Evolutionary conservation across 2,888 invertebrate species (phyloP).

Genomic region (Dexiosoma caninum): DNA sequence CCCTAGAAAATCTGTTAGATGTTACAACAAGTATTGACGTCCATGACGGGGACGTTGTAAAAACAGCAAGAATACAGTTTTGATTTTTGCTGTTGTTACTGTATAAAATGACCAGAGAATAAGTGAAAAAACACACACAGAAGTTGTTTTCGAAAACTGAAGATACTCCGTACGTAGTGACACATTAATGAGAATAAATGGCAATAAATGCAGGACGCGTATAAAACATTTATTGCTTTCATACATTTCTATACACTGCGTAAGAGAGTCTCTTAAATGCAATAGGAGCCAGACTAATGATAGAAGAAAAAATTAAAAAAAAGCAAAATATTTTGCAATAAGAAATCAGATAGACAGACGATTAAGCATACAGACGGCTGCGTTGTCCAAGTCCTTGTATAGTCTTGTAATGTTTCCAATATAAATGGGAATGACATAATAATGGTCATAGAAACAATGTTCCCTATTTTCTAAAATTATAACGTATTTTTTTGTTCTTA

Average conservation of each 20-base stretch:
- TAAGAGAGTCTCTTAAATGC: conserved; percentile 27
- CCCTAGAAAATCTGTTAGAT: conserved; percentile 41
- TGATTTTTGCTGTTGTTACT: conserved; percentile 1
- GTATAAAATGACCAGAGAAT: conserved; percentile 19
- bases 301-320: conserved; percentile 5
- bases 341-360: not conserved
- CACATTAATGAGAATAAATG: conserved; percentile 62
- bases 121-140: conserved; percentile 8
- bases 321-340: not conserved
- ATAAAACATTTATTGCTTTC: conserved; percentile 34
- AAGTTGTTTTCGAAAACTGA: conserved; percentile 15
- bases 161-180: conserved; percentile 48
- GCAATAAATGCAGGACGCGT: conserved; percentile 47
- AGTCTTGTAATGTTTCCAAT: conserved; percentile 5
- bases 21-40: conserved; percentile 5
- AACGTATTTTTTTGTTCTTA: not conserved
- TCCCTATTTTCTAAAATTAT: not conserved
- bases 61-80: conserved; percentile 25
- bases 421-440: conserved; percentile 45
- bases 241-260: not conserved
- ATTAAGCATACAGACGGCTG: not conserved
- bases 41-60: conserved; percentile 13
- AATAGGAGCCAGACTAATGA: conserved; percentile 58
- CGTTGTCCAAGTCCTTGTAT: not conserved
- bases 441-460: conserved; percentile 28